Evolutionary conservation across 2,797 vertebrate genomes (phyloP).

Genomic region (Rousettus madagascariensis): DNA sequence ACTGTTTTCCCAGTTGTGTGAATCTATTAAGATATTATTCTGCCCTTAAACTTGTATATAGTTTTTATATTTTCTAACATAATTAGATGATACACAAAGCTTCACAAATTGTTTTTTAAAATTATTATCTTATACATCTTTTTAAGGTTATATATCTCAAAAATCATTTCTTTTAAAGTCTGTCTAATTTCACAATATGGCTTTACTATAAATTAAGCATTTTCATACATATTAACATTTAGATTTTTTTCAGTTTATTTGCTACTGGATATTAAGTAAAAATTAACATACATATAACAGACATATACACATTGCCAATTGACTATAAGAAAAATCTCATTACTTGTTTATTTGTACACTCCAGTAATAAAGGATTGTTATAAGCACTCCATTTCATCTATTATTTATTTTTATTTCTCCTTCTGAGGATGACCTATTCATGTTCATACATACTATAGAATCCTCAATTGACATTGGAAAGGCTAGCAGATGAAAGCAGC

Average conservation of each 20-base stretch:
- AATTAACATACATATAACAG: neutral
- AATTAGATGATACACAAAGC: neutral
- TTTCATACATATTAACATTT: neutral
- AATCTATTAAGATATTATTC: neutral
- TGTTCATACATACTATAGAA: neutral
- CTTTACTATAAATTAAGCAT: neutral
- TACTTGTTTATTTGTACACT: neutral
- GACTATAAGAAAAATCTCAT: neutral
- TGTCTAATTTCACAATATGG: neutral
- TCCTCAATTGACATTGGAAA: neutral
- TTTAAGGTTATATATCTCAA: neutral
- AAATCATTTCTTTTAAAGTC: neutral
- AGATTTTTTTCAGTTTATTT: neutral
- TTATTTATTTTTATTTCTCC: neutral
- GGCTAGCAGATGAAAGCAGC: neutral
- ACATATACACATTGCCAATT: neutral
- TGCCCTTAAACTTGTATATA: neutral
- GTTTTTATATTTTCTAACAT: neutral
- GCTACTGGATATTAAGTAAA: neutral
- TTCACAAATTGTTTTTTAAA: neutral
- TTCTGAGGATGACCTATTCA: neutral
- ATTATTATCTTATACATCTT: neutral
- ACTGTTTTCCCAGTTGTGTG: neutral
- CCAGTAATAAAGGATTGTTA: neutral
- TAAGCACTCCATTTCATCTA: neutral